A percentile compares a stretch with the other conserved stretches of the same genome.
Evolutionary conservation across 2,113 vertebrate genomes (phyloP).

Genomic region (Rhinoderma darwinii): DNA sequence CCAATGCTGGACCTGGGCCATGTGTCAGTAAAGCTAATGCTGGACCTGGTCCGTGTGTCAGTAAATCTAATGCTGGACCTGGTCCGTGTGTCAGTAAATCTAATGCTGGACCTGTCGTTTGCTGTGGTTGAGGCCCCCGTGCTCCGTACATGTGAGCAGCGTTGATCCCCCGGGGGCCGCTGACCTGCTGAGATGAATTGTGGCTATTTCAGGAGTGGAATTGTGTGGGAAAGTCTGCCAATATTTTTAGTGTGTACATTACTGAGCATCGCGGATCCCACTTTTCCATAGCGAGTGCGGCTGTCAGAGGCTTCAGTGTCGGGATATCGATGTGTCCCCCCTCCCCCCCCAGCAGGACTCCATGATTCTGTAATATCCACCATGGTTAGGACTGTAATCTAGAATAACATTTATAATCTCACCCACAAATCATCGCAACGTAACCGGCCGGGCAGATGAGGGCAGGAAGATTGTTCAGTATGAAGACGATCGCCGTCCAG

Average conservation of each 20-base stretch:
- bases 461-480: too few species aligned
- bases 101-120: background rate
- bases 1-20: background rate
- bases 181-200: background rate
- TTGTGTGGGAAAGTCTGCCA: conserved; percentile 41
- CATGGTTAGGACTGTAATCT: too few species aligned
- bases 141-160: background rate
- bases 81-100: background rate
- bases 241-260: conserved; percentile 43
- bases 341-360: background rate
- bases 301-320: background rate
- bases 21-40: background rate
- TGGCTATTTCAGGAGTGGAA: conserved; percentile 46
- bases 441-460: too few species aligned
- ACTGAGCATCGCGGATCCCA: background rate
- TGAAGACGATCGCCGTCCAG: too few species aligned
- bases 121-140: background rate
- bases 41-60: background rate
- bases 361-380: too few species aligned
- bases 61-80: background rate
- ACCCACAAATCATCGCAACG: too few species aligned
- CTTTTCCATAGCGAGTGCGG: background rate
- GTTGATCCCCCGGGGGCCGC: background rate
- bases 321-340: background rate
- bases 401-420: too few species aligned